A percentile compares a stretch with the other conserved stretches of the same genome.
Conservation (phyloP, 2,888 invertebrate genomes). For the Leptodirus hochenwartii region DNA sequence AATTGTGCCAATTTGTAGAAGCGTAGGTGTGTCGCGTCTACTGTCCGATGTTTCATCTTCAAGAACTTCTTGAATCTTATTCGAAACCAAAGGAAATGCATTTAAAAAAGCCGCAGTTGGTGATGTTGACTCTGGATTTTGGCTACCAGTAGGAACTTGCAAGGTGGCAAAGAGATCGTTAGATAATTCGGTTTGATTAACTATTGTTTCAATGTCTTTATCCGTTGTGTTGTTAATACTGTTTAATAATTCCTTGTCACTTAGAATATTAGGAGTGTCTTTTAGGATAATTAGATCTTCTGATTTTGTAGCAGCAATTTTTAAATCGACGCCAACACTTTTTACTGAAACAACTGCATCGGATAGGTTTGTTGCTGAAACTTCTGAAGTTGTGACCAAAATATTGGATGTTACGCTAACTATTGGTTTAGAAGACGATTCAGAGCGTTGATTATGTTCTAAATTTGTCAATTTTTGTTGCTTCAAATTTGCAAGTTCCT, state of each 20-base stretch:
- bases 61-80: constrained; percentile 32
- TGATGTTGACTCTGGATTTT: constrained; percentile 42
- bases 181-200: constrained; percentile 32
- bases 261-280: too few relatives aligned
- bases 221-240: too few relatives aligned
- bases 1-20: constrained; percentile 30
- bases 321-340: too few relatives aligned
- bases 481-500: too few relatives aligned
- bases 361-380: too few relatives aligned
- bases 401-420: too few relatives aligned
- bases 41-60: constrained; percentile 33
- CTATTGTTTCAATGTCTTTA: constrained; percentile 9
- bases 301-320: too few relatives aligned
- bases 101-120: constrained; percentile 61
- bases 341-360: too few relatives aligned
- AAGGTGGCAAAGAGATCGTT: constrained; percentile 41
- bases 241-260: too few relatives aligned
- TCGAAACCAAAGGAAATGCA: constrained; percentile 55
- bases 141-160: constrained; percentile 34
- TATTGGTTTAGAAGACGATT: too few relatives aligned
- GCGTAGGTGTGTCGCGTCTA: constrained; percentile 26
- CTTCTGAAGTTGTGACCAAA: too few relatives aligned
- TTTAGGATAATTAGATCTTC: too few relatives aligned
- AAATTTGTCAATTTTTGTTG: constrained; percentile 1
- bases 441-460: constrained; percentile 5